A percentile compares a stretch with the other conserved stretches of the same genome.
These are phyloP conservation scores for Acleris holmiana DNA, from an alignment of 2,888 invertebrate species.

Conservation along the genomic window DNA sequence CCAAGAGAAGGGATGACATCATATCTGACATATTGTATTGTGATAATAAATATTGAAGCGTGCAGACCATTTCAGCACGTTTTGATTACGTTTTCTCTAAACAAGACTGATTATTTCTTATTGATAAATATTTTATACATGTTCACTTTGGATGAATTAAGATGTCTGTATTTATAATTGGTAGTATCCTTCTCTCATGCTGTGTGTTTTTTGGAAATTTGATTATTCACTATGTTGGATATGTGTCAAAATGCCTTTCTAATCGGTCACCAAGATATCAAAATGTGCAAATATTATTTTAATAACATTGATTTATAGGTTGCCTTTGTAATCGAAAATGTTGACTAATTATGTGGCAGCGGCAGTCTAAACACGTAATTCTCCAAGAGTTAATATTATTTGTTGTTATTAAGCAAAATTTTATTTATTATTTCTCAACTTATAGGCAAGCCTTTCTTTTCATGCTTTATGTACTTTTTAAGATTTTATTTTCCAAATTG, in stretches of 20 bases:
- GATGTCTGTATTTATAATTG: conserved; percentile 80
- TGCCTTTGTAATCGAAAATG: conserved; percentile 80
- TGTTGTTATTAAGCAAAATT: conserved; percentile 83
- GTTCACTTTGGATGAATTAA: conserved; percentile 82
- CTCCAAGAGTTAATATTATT: conserved; percentile 69
- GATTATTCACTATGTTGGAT: conserved; percentile 83
- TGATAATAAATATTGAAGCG: conserved; percentile 75
- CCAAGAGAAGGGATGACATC: conserved; percentile 85
- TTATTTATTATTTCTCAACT: conserved; percentile 80
- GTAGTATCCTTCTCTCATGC: conserved; percentile 73
- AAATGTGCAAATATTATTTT: conserved; percentile 69
- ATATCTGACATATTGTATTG: conserved; percentile 85
- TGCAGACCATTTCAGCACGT: conserved; percentile 63
- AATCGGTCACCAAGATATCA: conserved; percentile 78
- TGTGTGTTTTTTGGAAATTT: conserved; percentile 72
- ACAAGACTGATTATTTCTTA: conserved; percentile 86
- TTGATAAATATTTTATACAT: conserved; percentile 83
- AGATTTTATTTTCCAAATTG: conserved; percentile 74
- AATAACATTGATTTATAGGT: conserved; percentile 68
- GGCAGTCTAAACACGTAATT: conserved; percentile 70
- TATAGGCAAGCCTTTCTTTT: conserved; percentile 70
- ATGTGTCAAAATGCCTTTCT: conserved; percentile 84
- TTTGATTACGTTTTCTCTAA: conserved; percentile 82
- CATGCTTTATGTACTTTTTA: conserved; percentile 44
- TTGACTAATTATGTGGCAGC: conserved; percentile 82